Conservation (phyloP, 2,888 invertebrate genomes). For the Nemotelus pantherinus region DNA sequence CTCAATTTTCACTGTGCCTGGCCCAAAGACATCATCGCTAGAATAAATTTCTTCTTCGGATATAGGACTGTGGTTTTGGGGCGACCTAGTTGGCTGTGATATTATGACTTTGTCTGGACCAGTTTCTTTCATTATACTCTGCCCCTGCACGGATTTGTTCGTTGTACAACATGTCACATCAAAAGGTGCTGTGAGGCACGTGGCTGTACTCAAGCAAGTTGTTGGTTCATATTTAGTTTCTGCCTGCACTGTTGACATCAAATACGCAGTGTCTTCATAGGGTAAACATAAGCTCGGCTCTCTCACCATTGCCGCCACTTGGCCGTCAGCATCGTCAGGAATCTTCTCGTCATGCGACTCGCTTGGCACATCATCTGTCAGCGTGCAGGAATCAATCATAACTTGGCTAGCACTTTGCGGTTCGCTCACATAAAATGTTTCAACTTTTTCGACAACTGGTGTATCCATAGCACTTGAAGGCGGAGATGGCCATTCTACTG, state of each 20-base stretch:
- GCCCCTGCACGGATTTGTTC: conserved; percentile 54
- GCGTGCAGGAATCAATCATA: conserved; percentile 75
- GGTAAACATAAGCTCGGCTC: conserved; percentile 58
- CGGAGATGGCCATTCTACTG: conserved; percentile 84
- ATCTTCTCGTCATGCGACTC: conserved; percentile 70
- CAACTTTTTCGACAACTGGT: conserved; percentile 78
- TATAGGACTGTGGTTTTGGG: conserved; percentile 70
- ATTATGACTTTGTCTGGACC: conserved; percentile 68
- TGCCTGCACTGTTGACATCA: conserved; percentile 59
- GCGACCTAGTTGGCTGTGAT: conserved; percentile 71
- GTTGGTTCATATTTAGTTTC: conserved; percentile 58
- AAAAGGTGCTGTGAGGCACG: conserved; percentile 61
- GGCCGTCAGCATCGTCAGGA: conserved; percentile 62
- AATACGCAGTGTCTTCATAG: conserved; percentile 62
- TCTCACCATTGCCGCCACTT: conserved; percentile 60
- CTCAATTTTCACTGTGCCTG: conserved; percentile 68
- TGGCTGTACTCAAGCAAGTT: conserved; percentile 62
- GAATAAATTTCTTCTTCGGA: conserved; percentile 71
- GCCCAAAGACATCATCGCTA: conserved; percentile 71
- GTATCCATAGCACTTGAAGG: conserved; percentile 78
- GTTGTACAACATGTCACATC: conserved; percentile 61
- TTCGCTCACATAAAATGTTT: conserved; percentile 82
- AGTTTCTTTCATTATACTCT: conserved; percentile 45
- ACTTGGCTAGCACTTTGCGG: conserved; percentile 83
- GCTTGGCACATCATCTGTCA: conserved; percentile 67